Evolutionary conservation across 2,888 invertebrate species (phyloP).

Genomic region (Zelleria hepariella): DNA sequence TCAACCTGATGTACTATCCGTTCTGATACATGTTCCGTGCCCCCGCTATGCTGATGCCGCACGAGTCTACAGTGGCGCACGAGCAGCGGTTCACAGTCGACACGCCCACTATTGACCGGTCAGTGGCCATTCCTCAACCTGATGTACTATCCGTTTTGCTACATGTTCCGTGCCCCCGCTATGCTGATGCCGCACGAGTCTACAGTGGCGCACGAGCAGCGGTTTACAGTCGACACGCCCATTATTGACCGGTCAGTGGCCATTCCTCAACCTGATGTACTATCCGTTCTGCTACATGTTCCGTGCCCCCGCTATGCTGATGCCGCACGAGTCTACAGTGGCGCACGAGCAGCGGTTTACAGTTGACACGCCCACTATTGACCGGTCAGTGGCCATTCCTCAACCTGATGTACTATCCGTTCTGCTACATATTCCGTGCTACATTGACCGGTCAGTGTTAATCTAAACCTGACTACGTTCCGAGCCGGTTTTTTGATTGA

Average conservation of each 20-base stretch:
- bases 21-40: slow-evolving; percentile 99
- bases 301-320: slow-evolving; percentile 96
- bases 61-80: slow-evolving; percentile 98
- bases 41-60: slow-evolving; percentile 97
- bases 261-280: slow-evolving; percentile 96
- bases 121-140: slow-evolving; percentile 87
- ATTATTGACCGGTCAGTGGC: slow-evolving; percentile 70
- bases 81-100: slow-evolving; percentile 89
- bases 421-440: slow-evolving; percentile 99
- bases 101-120: slow-evolving; percentile 74
- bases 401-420: slow-evolving; percentile 98
- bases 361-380: slow-evolving; percentile 78
- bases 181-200: slow-evolving; percentile 99
- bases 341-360: slow-evolving; percentile 93
- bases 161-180: slow-evolving; percentile 98
- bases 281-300: slow-evolving; percentile 99
- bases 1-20: slow-evolving; percentile 70
- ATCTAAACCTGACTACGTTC: not conserved
- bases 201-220: slow-evolving; percentile 95
- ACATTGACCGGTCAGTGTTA: not conserved
- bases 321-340: slow-evolving; percentile 99
- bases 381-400: slow-evolving; percentile 82
- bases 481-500: no score
- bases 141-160: slow-evolving; percentile 98
- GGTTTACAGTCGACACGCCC: slow-evolving; percentile 83